Conservation (phyloP, 1,140 invertebrate species). For the Drosophila leontia region DNA sequence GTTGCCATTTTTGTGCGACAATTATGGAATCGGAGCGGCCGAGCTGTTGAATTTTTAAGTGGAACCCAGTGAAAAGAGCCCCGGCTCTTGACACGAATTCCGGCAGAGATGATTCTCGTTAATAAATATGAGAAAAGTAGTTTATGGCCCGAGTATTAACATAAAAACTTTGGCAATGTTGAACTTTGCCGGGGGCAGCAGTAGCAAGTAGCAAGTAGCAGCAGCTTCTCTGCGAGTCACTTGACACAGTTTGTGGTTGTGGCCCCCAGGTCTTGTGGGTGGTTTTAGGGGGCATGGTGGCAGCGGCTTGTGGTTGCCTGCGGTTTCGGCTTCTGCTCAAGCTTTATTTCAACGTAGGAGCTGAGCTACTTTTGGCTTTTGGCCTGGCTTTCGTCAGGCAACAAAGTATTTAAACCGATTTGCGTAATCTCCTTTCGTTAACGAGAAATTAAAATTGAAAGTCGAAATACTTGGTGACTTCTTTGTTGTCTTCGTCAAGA, state of each 20-base stretch:
- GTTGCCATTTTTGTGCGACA: slow-evolving; percentile 43
- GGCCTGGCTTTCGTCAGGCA: slow-evolving; percentile 3
- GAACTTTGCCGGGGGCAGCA: slow-evolving; percentile 28
- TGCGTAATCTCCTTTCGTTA: slow-evolving; percentile 41
- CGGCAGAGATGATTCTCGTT: slow-evolving; percentile 50
- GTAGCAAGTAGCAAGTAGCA: slow-evolving; percentile 10
- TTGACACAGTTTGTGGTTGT: slow-evolving; percentile 51
- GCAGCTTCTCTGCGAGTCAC: slow-evolving; percentile 36
- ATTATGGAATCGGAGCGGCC: slow-evolving; percentile 62
- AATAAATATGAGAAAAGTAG: slow-evolving; percentile 49
- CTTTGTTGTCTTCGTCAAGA: neutral
- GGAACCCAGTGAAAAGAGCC: slow-evolving; percentile 13
- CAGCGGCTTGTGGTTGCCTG: slow-evolving; percentile 7
- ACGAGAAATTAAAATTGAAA: slow-evolving; percentile 41
- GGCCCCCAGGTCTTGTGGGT: slow-evolving; percentile 22
- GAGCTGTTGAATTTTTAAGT: slow-evolving; percentile 41
- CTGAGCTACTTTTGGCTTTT: slow-evolving; percentile 34
- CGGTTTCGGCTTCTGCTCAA: neutral
- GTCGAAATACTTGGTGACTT: slow-evolving; percentile 15
- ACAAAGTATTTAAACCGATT: slow-evolving; percentile 52
- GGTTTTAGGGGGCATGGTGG: slow-evolving; percentile 2
- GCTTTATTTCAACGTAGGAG: slow-evolving; percentile 12
- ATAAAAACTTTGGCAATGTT: slow-evolving; percentile 53
- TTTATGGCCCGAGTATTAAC: slow-evolving; percentile 51
- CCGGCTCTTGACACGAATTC: slow-evolving; percentile 49